Base-by-base conservation (phyloP, 2,797 vertebrate species). In the Hippocampus kuda region DNA sequence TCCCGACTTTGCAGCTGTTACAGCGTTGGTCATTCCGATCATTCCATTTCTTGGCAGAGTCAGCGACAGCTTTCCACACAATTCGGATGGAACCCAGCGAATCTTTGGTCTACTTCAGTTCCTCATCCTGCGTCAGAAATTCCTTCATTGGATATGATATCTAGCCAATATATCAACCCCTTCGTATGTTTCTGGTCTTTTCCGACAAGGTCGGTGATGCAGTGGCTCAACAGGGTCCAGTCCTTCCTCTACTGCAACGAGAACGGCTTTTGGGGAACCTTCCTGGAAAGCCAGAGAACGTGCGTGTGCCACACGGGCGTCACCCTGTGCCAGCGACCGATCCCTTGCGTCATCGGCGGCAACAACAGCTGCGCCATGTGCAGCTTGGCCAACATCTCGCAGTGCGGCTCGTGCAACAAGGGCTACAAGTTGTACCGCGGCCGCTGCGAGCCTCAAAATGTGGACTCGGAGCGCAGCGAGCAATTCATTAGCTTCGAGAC, bases 351-450 rank as follows among this genome's bases (percentile, higher is more conserved):
- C 85, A 99, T 99, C 0, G 97, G 97, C 0, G 96, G 96, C 68
- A 99, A 99, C 92, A 97, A 97, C 90, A 99, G 96, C 88, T 99
- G 97, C 22, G 97, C 97, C 88, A 99, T 99, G 97, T 99, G 97
- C 90, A 99, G 97, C 83, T 89, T 98, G 77, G 94, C 96, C 81
- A 98, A 99, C 92, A 98, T 98, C 85, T 98, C 97, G 0, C 94
- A 98, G 78, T 99, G 97, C 0, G 97, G 97, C 83, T 98, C 97
- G 5, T 99, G 97, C 89, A 99, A 99, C 93, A 98, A 98, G 89
- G 97, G 97, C 88, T 99, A 96, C 84, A 98, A 97, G 91, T 88
- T 99, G 83, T 98, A 97, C 77, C 93, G 96, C 0, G 97, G 97
- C 15, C 97, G 96, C 78, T 99, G 97, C 1, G 96, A 99, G 82